Evolutionary conservation across 2,888 invertebrate genomes (phyloP).

Genomic region (Stenolophus ochropezus): DNA sequence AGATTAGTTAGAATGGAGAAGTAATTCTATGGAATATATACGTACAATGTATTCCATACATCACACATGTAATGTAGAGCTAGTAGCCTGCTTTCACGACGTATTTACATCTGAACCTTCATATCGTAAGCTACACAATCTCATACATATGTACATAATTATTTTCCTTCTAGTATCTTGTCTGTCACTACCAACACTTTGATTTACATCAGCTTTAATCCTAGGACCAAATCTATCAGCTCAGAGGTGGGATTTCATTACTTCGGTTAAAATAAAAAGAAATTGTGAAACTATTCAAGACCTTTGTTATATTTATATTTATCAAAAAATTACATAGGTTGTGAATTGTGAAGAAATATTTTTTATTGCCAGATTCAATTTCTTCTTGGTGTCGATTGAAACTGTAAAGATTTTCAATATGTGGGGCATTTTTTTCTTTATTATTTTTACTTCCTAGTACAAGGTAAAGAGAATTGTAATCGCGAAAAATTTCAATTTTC

Average conservation of each 20-base stretch:
- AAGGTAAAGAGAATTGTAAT: too few relatives aligned
- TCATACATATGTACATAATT: constrained; percentile 40
- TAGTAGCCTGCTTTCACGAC: background rate
- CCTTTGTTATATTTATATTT: background rate
- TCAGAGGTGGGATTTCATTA: background rate
- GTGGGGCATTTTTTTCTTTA: too few relatives aligned
- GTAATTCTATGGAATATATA: background rate
- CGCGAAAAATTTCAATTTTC: too few relatives aligned
- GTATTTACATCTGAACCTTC: background rate
- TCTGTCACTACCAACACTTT: constrained; percentile 1
- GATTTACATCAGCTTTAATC: constrained; percentile 1
- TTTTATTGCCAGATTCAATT: too few relatives aligned
- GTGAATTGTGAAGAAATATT: background rate
- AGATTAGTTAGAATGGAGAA: background rate
- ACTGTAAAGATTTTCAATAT: too few relatives aligned
- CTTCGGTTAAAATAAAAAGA: background rate
- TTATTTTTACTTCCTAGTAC: too few relatives aligned
- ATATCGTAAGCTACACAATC: background rate
- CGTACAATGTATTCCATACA: background rate
- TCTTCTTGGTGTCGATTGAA: too few relatives aligned
- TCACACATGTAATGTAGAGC: constrained; percentile 5
- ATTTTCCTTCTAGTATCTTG: background rate
- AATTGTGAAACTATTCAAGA: background rate
- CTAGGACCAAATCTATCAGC: background rate
- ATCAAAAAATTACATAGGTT: background rate